Percentiles rank a stretch among this genome's conserved stretches.
Evolutionary conservation across 2,888 invertebrate genomes (phyloP).

Genomic region (Choristoneura rosaceana): DNA sequence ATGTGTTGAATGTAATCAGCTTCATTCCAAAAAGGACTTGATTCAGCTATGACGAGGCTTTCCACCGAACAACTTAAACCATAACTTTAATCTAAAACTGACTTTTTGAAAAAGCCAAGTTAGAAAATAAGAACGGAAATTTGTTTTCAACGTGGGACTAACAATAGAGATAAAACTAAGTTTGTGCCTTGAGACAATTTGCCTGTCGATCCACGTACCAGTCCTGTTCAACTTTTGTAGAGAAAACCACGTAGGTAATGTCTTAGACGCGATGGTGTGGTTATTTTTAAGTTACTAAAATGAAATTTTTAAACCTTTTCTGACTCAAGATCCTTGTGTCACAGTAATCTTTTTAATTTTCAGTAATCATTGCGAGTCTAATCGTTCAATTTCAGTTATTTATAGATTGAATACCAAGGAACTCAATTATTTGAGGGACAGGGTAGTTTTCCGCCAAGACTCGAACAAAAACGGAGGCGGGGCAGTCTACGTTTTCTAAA

Average conservation of each 20-base stretch:
- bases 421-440: too few relatives aligned
- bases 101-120: not conserved
- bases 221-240: conserved; percentile 9
- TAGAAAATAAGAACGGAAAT: not conserved
- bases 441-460: too few relatives aligned
- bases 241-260: not conserved
- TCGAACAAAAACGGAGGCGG: too few relatives aligned
- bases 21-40: not conserved
- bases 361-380: too few relatives aligned
- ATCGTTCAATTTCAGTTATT: too few relatives aligned
- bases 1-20: not conserved
- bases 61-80: not conserved
- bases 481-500: too few relatives aligned
- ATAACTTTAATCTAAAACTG: not conserved
- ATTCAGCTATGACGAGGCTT: not conserved
- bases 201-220: conserved; percentile 18
- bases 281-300: not conserved
- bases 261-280: not conserved
- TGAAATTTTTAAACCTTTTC: not conserved
- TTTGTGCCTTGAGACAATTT: conserved; percentile 21
- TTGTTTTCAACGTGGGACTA: conserved; percentile 3
- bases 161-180: conserved; percentile 15
- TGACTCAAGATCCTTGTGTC: too few relatives aligned
- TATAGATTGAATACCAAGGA: too few relatives aligned
- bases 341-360: too few relatives aligned